Base-by-base conservation (phyloP, 2,113 vertebrate species). In the Oryzias javanicus region DNA sequence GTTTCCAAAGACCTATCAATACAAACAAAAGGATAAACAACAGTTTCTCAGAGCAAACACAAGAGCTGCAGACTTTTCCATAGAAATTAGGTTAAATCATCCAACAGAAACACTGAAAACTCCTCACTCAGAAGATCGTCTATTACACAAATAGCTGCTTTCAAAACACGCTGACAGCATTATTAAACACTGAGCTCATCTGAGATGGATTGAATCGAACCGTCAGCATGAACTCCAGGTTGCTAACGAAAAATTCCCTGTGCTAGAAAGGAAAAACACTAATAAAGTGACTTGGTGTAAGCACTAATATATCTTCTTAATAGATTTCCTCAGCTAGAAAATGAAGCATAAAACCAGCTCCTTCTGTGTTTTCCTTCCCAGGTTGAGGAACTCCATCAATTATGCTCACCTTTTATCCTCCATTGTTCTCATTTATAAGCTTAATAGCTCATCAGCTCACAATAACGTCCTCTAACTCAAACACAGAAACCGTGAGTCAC, bases 141-240 rank as follows among this genome's bases (percentile, higher is more conserved):
- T 44, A 44, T 44, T 44, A 44, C 14, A 44, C 17, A 44, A 44
- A 16, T 22, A 56, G 52, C 29, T 45, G 14, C 40, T 45, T 49
- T 64, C 27, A 41, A 51, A 51, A 27, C 20, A 16, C 40, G 27
- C 20, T 7, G 27, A 42, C n/a, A 42, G 25, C 0, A 48, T 19
- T 5, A 53, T 53, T 45, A 53, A 64, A 54, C 45, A 52, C 24
- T 40, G 24, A 53, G 48, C 45, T 35, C 35, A 35, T 35, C 35
- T 24, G 49, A 19, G 48, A 48, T 7, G 46, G 13, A 40, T 2
- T 22, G 6, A 24, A 50, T 54, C 55, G 19, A 35, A 49, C 67
- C 50, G n/a, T 14, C 14, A 45, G 6, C 24, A 49, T 45, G 49
- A 0, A 44, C 19, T 19, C 51, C 0, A 22, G 65, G 24, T 60